A percentile compares a stretch with the other conserved stretches of the same genome.
Evolutionary conservation across 2,888 invertebrate genomes (phyloP).

Genomic region (Apotomis capreana): DNA sequence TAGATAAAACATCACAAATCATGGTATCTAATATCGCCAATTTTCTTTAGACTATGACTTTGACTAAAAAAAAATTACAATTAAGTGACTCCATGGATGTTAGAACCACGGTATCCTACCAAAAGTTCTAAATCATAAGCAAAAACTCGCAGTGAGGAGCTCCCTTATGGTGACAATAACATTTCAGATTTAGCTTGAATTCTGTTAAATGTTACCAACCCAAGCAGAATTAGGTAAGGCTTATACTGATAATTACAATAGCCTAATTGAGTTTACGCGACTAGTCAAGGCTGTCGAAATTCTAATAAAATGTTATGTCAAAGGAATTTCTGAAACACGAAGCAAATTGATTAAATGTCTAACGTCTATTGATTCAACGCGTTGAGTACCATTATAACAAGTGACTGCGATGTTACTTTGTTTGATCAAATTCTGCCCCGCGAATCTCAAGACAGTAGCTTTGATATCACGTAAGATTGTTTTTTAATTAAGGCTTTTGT

Average conservation of each 20-base stretch:
- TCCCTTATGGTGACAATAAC: too few species aligned
- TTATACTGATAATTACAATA: neutral
- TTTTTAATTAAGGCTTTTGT: neutral
- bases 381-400: constrained; percentile 19
- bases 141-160: too few species aligned
- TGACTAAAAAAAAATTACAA: too few species aligned
- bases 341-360: constrained; percentile 30
- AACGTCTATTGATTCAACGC: constrained; percentile 22
- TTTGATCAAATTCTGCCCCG: constrained; percentile 19
- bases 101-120: too few species aligned
- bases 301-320: constrained; percentile 8
- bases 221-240: neutral
- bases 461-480: constrained; percentile 2
- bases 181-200: too few species aligned
- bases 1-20: too few species aligned
- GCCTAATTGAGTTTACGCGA: neutral
- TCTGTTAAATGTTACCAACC: neutral
- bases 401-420: constrained; percentile 11
- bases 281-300: neutral
- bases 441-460: neutral
- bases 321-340: constrained; percentile 23
- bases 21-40: too few species aligned
- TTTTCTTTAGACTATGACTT: too few species aligned
- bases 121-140: too few species aligned
- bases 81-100: too few species aligned